Percentiles rank a stretch among this genome's conserved stretches.
Conservation (phyloP, 2,797 vertebrate species). For the Capromys pilorides region DNA sequence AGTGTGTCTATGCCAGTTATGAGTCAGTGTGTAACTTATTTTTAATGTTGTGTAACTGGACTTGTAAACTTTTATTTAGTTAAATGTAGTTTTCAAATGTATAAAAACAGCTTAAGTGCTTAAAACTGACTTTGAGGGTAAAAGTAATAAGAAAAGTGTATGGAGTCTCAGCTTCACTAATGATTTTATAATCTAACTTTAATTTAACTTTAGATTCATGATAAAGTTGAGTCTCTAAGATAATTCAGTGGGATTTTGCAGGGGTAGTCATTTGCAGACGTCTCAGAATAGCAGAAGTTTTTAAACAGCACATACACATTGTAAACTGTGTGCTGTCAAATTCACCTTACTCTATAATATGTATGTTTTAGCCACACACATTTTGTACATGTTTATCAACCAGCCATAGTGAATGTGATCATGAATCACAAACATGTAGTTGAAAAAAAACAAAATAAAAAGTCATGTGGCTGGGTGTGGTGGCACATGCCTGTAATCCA, state of each 20-base stretch:
- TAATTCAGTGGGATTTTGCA: not conserved
- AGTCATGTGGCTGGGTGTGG: too few relatives aligned
- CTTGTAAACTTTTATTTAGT: slow-evolving; percentile 16
- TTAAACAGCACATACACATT: not conserved
- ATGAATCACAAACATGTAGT: not conserved
- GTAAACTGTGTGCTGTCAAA: not conserved
- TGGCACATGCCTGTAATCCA: too few relatives aligned
- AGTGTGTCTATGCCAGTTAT: not conserved
- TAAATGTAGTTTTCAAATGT: not conserved
- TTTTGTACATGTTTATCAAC: not conserved
- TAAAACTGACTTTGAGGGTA: slow-evolving; percentile 9
- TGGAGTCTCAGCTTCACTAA: not conserved
- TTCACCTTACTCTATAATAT: not conserved
- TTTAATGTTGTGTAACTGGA: not conserved
- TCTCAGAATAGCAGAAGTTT: not conserved
- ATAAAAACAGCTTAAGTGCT: not conserved
- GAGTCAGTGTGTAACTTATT: not conserved
- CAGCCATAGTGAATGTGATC: not conserved
- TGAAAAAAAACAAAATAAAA: not conserved
- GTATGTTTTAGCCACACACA: not conserved
- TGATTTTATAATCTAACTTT: not conserved
- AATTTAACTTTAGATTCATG: not conserved
- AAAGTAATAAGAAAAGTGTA: slow-evolving; percentile 15
- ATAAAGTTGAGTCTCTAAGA: not conserved
- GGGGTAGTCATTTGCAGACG: not conserved